These are phyloP conservation scores for Cynodonichthys magdalenae DNA, from an alignment of 2,797 vertebrate species.

Conservation along the genomic window DNA sequence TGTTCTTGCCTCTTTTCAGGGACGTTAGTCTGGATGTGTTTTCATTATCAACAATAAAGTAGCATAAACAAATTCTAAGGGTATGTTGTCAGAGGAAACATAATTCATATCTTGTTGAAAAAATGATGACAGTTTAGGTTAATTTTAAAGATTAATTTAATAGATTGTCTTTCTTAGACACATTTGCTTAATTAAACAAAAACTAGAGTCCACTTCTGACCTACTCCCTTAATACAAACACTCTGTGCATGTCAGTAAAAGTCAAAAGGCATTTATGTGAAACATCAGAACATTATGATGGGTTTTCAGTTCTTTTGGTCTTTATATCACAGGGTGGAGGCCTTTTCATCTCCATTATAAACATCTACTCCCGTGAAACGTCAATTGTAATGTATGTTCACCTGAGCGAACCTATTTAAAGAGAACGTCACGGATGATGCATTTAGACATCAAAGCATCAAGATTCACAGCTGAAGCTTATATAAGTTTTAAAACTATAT, in stretches of 20 bases:
- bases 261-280: not conserved
- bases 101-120: not conserved
- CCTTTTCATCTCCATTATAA: conserved; percentile 17
- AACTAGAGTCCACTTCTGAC: not conserved
- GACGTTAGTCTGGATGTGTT: not conserved
- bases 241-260: not conserved
- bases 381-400: conserved; percentile 68
- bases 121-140: not conserved
- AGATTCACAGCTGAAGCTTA: conserved; percentile 10
- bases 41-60: not conserved
- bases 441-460: conserved; percentile 19
- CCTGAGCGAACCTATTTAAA: conserved; percentile 21
- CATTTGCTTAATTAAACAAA: not conserved
- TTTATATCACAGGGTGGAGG: not conserved
- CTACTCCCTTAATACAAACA: conserved; percentile 16
- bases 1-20: not conserved
- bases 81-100: not conserved
- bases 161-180: not conserved
- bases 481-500: too few relatives aligned
- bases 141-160: not conserved
- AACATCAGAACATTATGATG: conserved; percentile 2
- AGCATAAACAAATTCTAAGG: not conserved
- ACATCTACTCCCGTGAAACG: conserved; percentile 46
- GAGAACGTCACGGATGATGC: not conserved
- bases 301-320: not conserved